These are phyloP conservation scores for Prunella strophiata DNA, from an alignment of 2,797 vertebrate species.

Conservation along the genomic window DNA sequence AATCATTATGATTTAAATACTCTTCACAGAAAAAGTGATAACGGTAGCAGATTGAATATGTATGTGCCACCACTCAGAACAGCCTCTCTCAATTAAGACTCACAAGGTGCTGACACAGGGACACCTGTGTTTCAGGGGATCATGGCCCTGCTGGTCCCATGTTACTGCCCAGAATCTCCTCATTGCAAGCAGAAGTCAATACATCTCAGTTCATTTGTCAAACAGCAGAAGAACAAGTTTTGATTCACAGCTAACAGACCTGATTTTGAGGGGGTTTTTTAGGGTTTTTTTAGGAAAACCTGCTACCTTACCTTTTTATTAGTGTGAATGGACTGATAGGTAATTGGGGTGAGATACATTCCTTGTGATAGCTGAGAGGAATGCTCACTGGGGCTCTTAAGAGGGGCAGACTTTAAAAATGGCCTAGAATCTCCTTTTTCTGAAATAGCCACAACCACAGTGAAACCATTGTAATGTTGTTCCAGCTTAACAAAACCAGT, in stretches of 20 bases:
- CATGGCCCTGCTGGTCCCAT: accelerated
- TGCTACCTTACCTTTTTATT: not conserved
- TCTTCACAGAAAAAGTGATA: not conserved
- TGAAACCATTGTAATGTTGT: not conserved
- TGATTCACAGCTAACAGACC: not conserved
- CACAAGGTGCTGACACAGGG: not conserved
- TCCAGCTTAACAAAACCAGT: not conserved
- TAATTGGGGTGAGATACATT: not conserved
- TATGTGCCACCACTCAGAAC: not conserved
- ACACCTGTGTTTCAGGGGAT: not conserved
- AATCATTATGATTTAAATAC: not conserved
- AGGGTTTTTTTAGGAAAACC: not conserved
- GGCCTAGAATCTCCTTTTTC: not conserved
- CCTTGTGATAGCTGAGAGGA: not conserved
- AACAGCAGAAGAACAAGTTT: not conserved
- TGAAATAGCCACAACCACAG: not conserved
- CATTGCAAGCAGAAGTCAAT: not conserved
- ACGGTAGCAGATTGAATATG: not conserved
- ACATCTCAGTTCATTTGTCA: not conserved
- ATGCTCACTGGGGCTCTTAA: not conserved
- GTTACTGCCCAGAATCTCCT: not conserved
- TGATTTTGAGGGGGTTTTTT: not conserved
- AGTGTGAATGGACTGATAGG: not conserved
- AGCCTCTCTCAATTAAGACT: not conserved
- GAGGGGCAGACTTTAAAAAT: not conserved